Evolutionary conservation across 2,888 invertebrate species (phyloP).

Genomic region (Leptarthrus brevirostris): DNA sequence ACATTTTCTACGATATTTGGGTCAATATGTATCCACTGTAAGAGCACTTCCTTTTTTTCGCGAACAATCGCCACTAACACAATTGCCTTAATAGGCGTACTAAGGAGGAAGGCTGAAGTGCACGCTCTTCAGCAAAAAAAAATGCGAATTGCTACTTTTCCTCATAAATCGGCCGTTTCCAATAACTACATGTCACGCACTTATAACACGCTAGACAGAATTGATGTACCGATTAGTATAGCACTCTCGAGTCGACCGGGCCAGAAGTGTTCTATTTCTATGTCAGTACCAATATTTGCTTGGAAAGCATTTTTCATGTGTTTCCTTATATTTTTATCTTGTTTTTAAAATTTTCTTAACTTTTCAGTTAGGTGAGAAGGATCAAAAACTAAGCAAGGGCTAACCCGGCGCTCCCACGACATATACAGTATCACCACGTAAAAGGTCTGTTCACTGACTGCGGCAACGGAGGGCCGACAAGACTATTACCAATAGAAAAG

Average conservation of each 20-base stretch:
- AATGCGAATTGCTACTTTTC: not conserved
- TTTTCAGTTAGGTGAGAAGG: no score
- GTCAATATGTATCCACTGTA: slow-evolving; percentile 18
- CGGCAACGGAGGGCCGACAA: slow-evolving; percentile 33
- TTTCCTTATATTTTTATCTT: no score
- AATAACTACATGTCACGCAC: slow-evolving; percentile 3
- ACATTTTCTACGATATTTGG: slow-evolving; percentile 14
- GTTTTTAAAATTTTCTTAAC: not conserved
- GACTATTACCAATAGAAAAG: slow-evolving; percentile 35
- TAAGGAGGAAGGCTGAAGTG: slow-evolving; percentile 1
- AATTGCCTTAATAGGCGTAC: not conserved
- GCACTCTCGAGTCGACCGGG: not conserved
- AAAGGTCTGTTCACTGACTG: slow-evolving; percentile 39
- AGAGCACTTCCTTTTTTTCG: slow-evolving; percentile 1
- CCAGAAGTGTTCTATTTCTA: not conserved
- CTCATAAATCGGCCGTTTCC: not conserved
- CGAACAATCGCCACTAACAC: slow-evolving; percentile 9
- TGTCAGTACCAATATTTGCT: not conserved
- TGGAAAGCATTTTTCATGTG: not conserved
- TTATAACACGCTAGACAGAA: slow-evolving; percentile 9
- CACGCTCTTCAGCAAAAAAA: not conserved
- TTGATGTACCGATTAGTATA: not conserved
- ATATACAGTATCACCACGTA: not conserved
- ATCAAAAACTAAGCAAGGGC: not conserved
- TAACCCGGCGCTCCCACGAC: slow-evolving; percentile 12